A percentile compares a stretch with the other conserved stretches of the same genome.
Conservation (phyloP, 2,888 invertebrate genomes). For the Hipparchia semele region DNA sequence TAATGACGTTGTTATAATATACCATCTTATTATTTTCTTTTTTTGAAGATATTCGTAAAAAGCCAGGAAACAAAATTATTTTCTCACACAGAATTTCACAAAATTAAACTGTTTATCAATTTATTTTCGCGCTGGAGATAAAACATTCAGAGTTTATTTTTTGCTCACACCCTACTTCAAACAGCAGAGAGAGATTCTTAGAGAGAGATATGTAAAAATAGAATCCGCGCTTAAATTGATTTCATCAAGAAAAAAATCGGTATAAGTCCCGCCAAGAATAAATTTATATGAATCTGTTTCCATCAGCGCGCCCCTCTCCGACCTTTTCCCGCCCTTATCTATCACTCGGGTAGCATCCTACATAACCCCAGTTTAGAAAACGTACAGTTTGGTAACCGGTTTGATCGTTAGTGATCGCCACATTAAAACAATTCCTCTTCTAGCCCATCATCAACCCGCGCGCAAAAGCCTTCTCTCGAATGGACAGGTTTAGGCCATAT, state of each 20-base stretch:
- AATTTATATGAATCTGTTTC: slow-evolving; percentile 21
- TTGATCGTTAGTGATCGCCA: background rate
- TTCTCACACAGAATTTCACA: no score
- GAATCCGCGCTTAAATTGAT: slow-evolving; percentile 6
- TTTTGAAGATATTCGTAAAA: no score
- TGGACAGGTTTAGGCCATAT: no score
- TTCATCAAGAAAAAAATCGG: slow-evolving; percentile 13
- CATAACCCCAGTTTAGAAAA: background rate
- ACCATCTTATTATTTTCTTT: no score
- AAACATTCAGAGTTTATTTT: background rate
- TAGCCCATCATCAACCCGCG: no score
- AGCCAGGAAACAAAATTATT: no score
- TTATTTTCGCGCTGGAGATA: no score
- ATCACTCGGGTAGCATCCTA: background rate
- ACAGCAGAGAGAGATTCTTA: background rate
- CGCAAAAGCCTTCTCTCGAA: no score
- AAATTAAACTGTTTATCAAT: no score
- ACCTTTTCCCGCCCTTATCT: slow-evolving; percentile 15
- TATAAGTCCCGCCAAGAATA: background rate
- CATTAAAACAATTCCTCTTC: background rate
- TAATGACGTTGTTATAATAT: no score
- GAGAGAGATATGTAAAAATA: slow-evolving; percentile 2
- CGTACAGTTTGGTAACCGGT: background rate
- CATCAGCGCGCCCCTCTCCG: slow-evolving; percentile 3
- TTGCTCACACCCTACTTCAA: background rate